Base-by-base conservation (phyloP, 1,140 invertebrate species). In the Littorina saxatilis region DNA sequence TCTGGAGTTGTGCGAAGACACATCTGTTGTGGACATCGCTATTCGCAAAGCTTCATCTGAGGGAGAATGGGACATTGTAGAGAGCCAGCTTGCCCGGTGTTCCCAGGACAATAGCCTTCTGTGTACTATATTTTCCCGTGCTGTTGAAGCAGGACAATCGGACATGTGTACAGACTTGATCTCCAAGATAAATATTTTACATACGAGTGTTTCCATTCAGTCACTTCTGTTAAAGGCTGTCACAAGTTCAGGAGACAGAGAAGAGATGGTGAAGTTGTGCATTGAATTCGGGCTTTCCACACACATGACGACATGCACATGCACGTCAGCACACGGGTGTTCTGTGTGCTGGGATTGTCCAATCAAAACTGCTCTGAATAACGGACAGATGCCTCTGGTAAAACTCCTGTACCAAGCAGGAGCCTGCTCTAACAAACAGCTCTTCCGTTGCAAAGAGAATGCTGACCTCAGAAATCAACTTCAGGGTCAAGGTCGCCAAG, bases 311-410 rank as follows among this genome's bases (percentile, higher is more conserved):
- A 7, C 58, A 23, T 23, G 20, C 23, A 61, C 58, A 13, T 61
- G 50, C 9, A 52, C 9, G 11, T 23, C 20, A 23, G 7, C 7
- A 61, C 7, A 47, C 43, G 5, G 43, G 43, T 47, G 5, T 47
- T 17, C 43, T 17, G 17, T 47, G 43, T 47, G 17, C 17, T 5
- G 5, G 5, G 5, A 7, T 4, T 61, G 9, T 4, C 58, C 58
- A 23, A 61, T 61, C 9, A 23, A 61, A 23, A 23, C 20, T 13
- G 58, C 58, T 23, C 27, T 61, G 27, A 9, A 23, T 7, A 61
- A 61, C 58, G 58, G 58, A n/a, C 58, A 61, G 58, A 9, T 61
- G 20, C 58, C 58, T 61, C 58, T 61, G n/a, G n/a, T n/a, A n/a
- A n/a, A n/a, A n/a, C n/a, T n/a, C n/a, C n/a, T n/a, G n/a, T n/a